Evolutionary conservation across 2,113 vertebrate genomes (phyloP), one percentile per base, ranked within the genome.

Genomic region (Sylvia atricapilla): DNA sequence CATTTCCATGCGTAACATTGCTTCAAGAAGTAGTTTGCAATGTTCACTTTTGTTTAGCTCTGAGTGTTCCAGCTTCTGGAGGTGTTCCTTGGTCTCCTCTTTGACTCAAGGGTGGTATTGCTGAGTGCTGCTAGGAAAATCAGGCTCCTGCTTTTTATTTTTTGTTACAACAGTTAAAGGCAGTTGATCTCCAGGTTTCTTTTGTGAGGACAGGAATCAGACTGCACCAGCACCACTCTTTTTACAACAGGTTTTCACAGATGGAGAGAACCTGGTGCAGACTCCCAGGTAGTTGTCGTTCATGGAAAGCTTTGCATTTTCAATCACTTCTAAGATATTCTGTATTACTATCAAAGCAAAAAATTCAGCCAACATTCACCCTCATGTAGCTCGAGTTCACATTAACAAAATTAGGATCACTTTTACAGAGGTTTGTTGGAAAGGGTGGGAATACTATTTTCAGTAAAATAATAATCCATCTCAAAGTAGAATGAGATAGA

Each of bases 351-450:
- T 49, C 47, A 75, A 50, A 75, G 27, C 44, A 91, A 88, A 60
- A 4, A 11, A 52, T 68, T 67, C 73, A 75, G 52, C 24, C 60
- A 63, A 43, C 13, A 9, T 35, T 87, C 31, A 69, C 35, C 20
- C 46, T 66, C 15, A 3, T 58, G 14, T 5, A 91, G 39, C 33
- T 87, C 1, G 12, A 79, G 28, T 60, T 79, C 56, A 37, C 31
- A 7, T 22, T 56, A 62, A 62, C 17, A 76, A 83, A 72, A 87
- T 69, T 30, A 85, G 44, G 31, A 62, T 83, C 7, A 20, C 53
- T 83, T 86, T 78, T 84, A 63, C 13, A 55, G 43, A 50, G 59
- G 30, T 81, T 88, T 77, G 30, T 74, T 93, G 60, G 56, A 93
- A 80, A 63, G 39, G 15, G 11, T 46, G 17, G 10, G 30, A 55